Conservation (phyloP, 2,888 invertebrate genomes). For the Eurytoma adleriae region DNA sequence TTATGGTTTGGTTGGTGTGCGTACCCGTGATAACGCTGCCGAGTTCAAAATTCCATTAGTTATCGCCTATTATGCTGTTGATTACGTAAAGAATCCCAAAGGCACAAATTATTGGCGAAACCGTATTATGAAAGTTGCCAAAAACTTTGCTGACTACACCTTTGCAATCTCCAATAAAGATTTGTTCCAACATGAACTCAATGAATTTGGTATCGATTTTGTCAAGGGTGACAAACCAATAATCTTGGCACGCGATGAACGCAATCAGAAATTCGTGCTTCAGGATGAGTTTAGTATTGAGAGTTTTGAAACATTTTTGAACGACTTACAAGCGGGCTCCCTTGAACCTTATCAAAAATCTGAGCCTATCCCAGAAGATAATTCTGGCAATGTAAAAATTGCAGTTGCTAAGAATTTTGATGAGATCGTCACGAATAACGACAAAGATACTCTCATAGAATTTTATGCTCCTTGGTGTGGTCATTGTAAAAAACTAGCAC, state of each 20-base stretch:
- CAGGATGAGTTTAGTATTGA: conserved; percentile 94
- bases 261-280: conserved; percentile 93
- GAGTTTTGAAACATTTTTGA: conserved; percentile 88
- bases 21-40: conserved; percentile 88
- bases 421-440: conserved; percentile 92
- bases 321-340: conserved; percentile 87
- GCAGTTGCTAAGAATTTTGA: conserved; percentile 99
- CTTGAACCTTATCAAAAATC: conserved; percentile 96
- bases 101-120: conserved; percentile 99
- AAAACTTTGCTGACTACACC: conserved; percentile 82
- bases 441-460: conserved; percentile 95
- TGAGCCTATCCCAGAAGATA: conserved; percentile 91
- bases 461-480: conserved; percentile 99
- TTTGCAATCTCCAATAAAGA: conserved; percentile 96
- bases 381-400: conserved; percentile 89
- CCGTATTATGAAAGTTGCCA: conserved; percentile 93
- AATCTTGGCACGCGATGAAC: conserved; percentile 88
- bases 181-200: conserved; percentile 95
- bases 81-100: conserved; percentile 97
- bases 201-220: conserved; percentile 94
- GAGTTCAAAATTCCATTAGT: conserved; percentile 94
- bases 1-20: conserved; percentile 94
- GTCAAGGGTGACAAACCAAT: conserved; percentile 93
- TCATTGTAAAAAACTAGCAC: conserved; percentile 97
- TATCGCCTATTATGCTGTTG: conserved; percentile 94